phyloP scores from a whole-genome alignment of 1,140 invertebrate species.

The Drosophila miranda region DNA sequence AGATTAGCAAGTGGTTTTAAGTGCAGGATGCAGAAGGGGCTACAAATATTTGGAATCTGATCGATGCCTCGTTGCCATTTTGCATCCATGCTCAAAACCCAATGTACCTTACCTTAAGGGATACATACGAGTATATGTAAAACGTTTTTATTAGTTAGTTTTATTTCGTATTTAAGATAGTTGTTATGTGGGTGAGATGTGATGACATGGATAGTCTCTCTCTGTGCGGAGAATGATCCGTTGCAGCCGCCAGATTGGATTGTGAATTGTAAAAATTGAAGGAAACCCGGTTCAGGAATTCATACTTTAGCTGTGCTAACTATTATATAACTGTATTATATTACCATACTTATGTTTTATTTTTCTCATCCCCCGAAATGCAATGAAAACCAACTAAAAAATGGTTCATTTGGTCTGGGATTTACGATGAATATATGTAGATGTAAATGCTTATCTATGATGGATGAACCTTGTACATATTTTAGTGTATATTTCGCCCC shows the following conservation, averaged over 20 bases:
- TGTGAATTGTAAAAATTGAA: conserved; percentile 47
- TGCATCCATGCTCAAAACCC: conserved; percentile 1
- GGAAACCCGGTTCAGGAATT: conserved; percentile 69
- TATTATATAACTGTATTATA: conserved; percentile 44
- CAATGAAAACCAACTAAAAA: conserved; percentile 1
- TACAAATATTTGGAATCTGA: too few relatives aligned
- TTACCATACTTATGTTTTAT: conserved; percentile 25
- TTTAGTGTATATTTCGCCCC: conserved; percentile 30
- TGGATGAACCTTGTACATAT: conserved; percentile 58
- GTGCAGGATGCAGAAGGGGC: neutral
- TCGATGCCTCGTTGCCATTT: too few relatives aligned
- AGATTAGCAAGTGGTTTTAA: conserved; percentile 1
- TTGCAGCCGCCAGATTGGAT: conserved; percentile 18
- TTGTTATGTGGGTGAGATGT: conserved; percentile 13
- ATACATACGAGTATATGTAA: conserved; percentile 20
- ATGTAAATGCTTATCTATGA: conserved; percentile 31
- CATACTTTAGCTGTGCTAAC: conserved; percentile 70
- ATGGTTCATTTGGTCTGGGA: conserved; percentile 10
- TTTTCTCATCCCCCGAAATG: neutral
- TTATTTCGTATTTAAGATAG: conserved; percentile 49
- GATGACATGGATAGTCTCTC: conserved; percentile 31
- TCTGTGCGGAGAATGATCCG: conserved; percentile 13
- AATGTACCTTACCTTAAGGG: conserved; percentile 17
- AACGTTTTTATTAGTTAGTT: conserved; percentile 51
- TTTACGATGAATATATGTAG: conserved; percentile 30